Base-by-base conservation (phyloP, 2,797 vertebrate genomes). In the Periparus ater region DNA sequence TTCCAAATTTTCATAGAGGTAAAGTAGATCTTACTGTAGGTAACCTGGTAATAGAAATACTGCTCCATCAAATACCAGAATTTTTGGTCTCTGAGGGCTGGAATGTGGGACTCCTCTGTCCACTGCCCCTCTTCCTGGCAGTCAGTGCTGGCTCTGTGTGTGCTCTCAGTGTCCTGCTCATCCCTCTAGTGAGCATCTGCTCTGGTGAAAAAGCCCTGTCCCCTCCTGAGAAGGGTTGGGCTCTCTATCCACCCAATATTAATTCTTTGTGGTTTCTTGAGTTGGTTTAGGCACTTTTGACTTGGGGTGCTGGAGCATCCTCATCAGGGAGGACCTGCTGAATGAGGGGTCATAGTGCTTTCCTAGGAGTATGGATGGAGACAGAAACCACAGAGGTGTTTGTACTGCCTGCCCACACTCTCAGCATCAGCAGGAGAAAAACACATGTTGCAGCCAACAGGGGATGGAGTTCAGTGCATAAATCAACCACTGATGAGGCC, bases 291-390 rank as follows among this genome's bases (percentile, higher is more conserved):
- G 26, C 21, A 32, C 7, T 75, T 81, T 20, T n/a, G 17, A 4
- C 15, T 29, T 30, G 25, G 29, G 2, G 2, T 10, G 2, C 61
- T 70, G 51, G 32, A 57, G 20, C 10, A 18, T 42, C 11, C 14
- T 22, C 5, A 0, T 13, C 0, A 7, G 11, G 11, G 26, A 29
- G 8, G 29, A 18, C 30, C 38, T 4, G 8, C 40, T 68, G 62
- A 29, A 26, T 1, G 12, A 34, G 20, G 27, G 11, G 13, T 85
- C 26, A 5, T 9, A 10, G 27, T 2, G 2, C 62, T 66, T 27
- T 2, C 1, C 0, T 19, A 38, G 30, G 48, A 42, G 5, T 6
- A 6, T 0, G 2, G 51, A 9, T 45, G 20, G 17, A 60, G 75
- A 62, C 32, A 58, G 44, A 70, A 14, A 7, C 67, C 45, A 34